phyloP scores from a whole-genome alignment of 1,140 invertebrate species.

The Leptoteleia sp. region DNA sequence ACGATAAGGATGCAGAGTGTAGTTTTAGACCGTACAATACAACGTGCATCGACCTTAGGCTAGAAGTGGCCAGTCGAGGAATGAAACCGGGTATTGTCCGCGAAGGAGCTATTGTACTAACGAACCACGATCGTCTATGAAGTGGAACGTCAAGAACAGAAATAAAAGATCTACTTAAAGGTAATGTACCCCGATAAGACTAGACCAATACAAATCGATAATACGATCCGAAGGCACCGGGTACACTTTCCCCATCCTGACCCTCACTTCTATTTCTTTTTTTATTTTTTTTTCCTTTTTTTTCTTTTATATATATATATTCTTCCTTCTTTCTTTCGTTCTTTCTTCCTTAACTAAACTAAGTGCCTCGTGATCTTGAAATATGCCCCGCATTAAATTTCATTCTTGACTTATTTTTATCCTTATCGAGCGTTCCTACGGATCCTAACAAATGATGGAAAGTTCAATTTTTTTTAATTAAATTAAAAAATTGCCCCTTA shows the following conservation, averaged over 20 bases:
- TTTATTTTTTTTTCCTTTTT: no score
- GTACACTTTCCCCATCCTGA: constrained; percentile 8
- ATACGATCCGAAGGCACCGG: constrained; percentile 24
- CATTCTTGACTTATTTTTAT: constrained; percentile 30
- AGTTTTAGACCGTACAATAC: constrained; percentile 32
- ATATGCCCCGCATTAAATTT: constrained; percentile 25
- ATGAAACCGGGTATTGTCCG: constrained; percentile 40
- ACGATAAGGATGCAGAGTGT: constrained; percentile 14
- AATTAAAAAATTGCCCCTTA: no score
- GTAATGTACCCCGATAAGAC: constrained; percentile 34
- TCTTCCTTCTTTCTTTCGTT: background rate
- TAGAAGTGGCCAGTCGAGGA: constrained; percentile 29
- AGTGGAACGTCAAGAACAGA: constrained; percentile 51
- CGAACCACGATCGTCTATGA: constrained; percentile 46
- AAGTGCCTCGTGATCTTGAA: constrained; percentile 37
- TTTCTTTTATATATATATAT: no score
- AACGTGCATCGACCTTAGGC: constrained; percentile 54
- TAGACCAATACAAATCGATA: constrained; percentile 31
- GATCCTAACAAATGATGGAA: background rate
- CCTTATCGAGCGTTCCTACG: constrained; percentile 1
- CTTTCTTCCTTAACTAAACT: constrained; percentile 2
- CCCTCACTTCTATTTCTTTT: no score
- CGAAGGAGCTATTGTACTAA: constrained; percentile 43
- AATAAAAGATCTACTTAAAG: constrained; percentile 48
- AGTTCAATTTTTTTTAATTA: background rate